Conservation (phyloP, 2,888 invertebrate genomes). For the Ryuthela nishihirai region DNA sequence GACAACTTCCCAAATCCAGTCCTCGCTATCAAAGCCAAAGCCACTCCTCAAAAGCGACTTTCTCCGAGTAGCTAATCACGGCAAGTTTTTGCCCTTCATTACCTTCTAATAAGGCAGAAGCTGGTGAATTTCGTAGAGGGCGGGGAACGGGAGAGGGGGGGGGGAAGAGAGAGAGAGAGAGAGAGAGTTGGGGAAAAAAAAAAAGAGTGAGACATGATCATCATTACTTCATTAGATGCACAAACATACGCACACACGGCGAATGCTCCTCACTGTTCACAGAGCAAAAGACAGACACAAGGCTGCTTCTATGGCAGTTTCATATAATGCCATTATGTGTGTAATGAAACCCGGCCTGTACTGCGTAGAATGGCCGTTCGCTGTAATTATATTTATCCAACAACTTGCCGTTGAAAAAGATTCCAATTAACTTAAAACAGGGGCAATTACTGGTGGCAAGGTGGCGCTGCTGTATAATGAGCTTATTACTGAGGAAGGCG, state of each 20-base stretch:
- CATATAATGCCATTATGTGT: constrained; percentile 27
- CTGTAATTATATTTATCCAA: constrained; percentile 38
- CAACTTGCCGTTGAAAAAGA: constrained; percentile 32
- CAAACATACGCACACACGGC: too few species aligned
- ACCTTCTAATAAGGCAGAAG: constrained; percentile 33
- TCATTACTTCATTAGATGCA: constrained; percentile 39
- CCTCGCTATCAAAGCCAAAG: too few species aligned
- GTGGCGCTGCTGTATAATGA: constrained; percentile 28
- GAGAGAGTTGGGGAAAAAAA: not conserved
- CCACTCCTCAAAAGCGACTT: too few species aligned
- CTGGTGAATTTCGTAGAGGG: not conserved
- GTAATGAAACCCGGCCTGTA: constrained; percentile 28
- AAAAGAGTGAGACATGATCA: constrained; percentile 14
- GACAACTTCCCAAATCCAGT: too few species aligned
- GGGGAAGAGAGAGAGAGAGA: too few species aligned
- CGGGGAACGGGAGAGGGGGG: not conserved
- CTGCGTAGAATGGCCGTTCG: constrained; percentile 18
- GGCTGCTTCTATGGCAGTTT: too few species aligned
- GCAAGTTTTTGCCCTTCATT: too few species aligned
- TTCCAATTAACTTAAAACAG: constrained; percentile 40
- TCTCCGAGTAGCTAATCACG: too few species aligned
- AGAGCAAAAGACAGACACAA: too few species aligned
- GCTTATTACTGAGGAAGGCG: constrained; percentile 31
- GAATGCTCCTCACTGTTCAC: too few species aligned
- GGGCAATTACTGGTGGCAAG: constrained; percentile 32